phyloP scores from a whole-genome alignment of 2,113 vertebrate species.

The Corydoras maculifer region DNA sequence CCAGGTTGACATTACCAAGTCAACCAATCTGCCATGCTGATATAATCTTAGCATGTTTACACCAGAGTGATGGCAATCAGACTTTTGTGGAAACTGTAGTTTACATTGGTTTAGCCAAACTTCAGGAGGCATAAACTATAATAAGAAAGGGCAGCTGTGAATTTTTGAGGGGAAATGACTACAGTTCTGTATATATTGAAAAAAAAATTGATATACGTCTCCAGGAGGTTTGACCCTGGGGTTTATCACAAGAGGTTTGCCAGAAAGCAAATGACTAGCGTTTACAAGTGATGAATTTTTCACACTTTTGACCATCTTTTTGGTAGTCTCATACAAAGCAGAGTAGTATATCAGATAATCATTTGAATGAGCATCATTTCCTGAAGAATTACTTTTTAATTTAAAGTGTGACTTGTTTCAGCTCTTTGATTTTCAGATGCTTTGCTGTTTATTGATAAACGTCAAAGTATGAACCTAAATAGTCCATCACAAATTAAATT shows the following conservation, averaged over 20 bases:
- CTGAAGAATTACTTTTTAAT: no score
- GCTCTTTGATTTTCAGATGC: no score
- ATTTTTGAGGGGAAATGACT: slow-evolving; percentile 12
- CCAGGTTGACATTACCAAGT: neutral
- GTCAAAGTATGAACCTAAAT: no score
- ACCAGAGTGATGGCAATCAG: neutral
- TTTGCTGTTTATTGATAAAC: no score
- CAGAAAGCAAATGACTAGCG: slow-evolving; percentile 9
- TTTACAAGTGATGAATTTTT: slow-evolving; percentile 34
- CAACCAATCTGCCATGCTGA: slow-evolving; percentile 27
- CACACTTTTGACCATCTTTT: neutral
- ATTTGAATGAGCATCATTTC: no score
- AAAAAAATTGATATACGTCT: slow-evolving; percentile 38
- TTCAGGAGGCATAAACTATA: slow-evolving; percentile 30
- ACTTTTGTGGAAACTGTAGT: slow-evolving; percentile 33
- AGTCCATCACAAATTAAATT: no score
- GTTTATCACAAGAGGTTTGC: slow-evolving; percentile 29
- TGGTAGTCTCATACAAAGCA: no score
- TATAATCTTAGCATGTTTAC: slow-evolving; percentile 37
- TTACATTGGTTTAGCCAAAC: slow-evolving; percentile 32
- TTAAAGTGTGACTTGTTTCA: no score
- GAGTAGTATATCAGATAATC: no score
- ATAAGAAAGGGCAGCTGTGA: slow-evolving; percentile 38
- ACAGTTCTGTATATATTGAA: slow-evolving; percentile 44
- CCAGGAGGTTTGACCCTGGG: slow-evolving; percentile 12